A percentile compares a stretch with the other conserved stretches of the same genome.
These are phyloP conservation scores for Epinephelus malabaricus DNA, from an alignment of 2,797 vertebrate genomes.

Conservation along the genomic window DNA sequence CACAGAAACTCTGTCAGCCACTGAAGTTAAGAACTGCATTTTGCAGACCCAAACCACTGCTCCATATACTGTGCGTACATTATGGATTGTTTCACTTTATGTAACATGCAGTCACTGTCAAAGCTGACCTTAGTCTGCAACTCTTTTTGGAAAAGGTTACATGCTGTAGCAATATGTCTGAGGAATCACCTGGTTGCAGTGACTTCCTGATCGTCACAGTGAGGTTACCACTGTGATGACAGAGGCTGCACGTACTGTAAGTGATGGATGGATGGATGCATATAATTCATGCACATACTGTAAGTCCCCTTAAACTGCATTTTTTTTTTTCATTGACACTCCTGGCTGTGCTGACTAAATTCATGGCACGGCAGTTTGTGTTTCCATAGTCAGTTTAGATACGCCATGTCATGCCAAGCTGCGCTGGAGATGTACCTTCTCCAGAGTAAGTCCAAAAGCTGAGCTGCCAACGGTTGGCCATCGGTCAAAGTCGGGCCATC, in stretches of 20 bases:
- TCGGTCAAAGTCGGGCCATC: too few species aligned
- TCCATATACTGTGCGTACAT: constrained; percentile 6
- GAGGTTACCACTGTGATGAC: background rate
- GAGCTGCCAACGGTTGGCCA: too few species aligned
- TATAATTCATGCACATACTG: background rate
- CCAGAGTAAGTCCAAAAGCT: too few species aligned
- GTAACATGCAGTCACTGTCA: constrained; percentile 3
- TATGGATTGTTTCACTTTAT: constrained; percentile 32
- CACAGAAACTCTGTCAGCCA: background rate
- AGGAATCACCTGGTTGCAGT: background rate
- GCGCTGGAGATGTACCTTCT: too few species aligned
- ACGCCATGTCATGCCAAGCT: too few species aligned
- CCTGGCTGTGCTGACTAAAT: too few species aligned
- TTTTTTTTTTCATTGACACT: background rate
- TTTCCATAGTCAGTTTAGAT: too few species aligned
- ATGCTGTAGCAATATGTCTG: background rate
- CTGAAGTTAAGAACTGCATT: background rate
- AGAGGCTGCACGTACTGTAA: background rate
- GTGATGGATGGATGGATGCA: background rate
- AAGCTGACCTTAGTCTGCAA: background rate
- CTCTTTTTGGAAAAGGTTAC: background rate
- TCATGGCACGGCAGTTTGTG: too few species aligned
- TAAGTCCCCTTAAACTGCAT: background rate
- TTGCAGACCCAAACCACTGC: background rate
- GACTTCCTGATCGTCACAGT: background rate